phyloP scores from a whole-genome alignment of 2,888 invertebrate species.

The Nymphalis polychloros region DNA sequence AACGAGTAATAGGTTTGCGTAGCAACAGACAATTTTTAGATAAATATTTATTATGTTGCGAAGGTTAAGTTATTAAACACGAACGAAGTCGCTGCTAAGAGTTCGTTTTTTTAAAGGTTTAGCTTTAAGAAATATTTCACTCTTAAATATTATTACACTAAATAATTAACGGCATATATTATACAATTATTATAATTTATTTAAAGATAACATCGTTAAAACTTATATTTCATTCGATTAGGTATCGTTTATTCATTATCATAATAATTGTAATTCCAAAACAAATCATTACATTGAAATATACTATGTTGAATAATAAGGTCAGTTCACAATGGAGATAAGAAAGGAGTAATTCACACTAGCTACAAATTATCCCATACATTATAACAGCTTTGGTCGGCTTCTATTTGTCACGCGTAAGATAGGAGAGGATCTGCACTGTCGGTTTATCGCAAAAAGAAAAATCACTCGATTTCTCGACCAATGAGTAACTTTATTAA shows the following conservation, averaged over 20 bases:
- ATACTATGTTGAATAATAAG: constrained; percentile 6
- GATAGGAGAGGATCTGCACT: constrained; percentile 15
- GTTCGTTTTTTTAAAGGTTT: too few relatives aligned
- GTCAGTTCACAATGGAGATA: constrained; percentile 8
- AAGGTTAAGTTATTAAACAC: too few relatives aligned
- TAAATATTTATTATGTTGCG: too few relatives aligned
- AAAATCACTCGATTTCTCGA: constrained; percentile 22
- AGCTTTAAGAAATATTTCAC: too few relatives aligned
- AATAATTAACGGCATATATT: too few relatives aligned
- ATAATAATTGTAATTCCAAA: constrained; percentile 14
- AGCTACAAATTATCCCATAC: constrained; percentile 17
- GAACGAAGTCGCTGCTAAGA: too few relatives aligned
- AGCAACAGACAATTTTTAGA: too few relatives aligned
- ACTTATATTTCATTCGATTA: constrained; percentile 7
- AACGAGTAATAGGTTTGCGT: too few relatives aligned
- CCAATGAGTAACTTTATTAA: constrained; percentile 7
- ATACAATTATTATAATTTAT: neutral
- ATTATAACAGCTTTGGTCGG: constrained; percentile 20
- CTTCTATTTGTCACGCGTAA: constrained; percentile 22
- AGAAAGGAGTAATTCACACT: neutral
- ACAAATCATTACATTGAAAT: constrained; percentile 4
- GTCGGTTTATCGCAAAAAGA: constrained; percentile 10
- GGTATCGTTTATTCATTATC: constrained; percentile 14
- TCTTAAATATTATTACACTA: too few relatives aligned
- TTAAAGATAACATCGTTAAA: neutral